These are phyloP conservation scores for Pteromalus puparum DNA, from an alignment of 1,140 invertebrate species.

Conservation along the genomic window DNA sequence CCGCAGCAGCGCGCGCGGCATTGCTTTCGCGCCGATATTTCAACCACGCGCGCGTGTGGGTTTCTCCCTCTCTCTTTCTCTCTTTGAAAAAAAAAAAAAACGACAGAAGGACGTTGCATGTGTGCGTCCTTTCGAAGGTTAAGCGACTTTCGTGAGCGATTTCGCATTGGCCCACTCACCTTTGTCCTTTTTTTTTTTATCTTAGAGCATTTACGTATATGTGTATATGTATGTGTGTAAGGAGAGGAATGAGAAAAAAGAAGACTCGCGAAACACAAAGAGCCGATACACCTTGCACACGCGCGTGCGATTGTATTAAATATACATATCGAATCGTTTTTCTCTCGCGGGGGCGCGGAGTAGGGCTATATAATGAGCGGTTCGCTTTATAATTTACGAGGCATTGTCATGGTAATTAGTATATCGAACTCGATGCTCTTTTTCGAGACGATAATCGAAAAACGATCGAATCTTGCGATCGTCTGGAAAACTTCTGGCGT, in stretches of 20 bases:
- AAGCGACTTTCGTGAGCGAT: slow-evolving; percentile 45
- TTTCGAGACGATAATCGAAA: neutral
- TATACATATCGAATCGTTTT: neutral
- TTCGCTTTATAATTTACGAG: neutral
- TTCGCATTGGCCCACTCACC: slow-evolving; percentile 26
- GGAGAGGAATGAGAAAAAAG: neutral
- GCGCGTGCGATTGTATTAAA: neutral
- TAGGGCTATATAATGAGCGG: neutral
- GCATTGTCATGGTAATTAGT: neutral
- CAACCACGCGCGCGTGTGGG: slow-evolving; percentile 43
- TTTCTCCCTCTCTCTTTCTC: slow-evolving; percentile 26
- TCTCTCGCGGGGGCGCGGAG: neutral
- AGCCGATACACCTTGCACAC: neutral
- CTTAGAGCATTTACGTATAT: neutral
- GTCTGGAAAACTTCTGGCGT: no score
- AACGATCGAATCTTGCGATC: neutral
- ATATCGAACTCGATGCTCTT: neutral
- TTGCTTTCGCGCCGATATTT: slow-evolving; percentile 52
- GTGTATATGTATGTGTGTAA: neutral
- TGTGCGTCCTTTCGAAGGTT: slow-evolving; percentile 42
- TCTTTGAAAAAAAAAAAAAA: neutral
- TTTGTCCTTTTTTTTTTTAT: slow-evolving; percentile 14
- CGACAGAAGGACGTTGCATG: neutral
- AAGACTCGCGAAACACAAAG: neutral
- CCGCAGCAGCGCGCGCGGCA: neutral